These are phyloP conservation scores for Scolopax mira DNA, from an alignment of 2,113 vertebrate species.

Conservation along the genomic window DNA sequence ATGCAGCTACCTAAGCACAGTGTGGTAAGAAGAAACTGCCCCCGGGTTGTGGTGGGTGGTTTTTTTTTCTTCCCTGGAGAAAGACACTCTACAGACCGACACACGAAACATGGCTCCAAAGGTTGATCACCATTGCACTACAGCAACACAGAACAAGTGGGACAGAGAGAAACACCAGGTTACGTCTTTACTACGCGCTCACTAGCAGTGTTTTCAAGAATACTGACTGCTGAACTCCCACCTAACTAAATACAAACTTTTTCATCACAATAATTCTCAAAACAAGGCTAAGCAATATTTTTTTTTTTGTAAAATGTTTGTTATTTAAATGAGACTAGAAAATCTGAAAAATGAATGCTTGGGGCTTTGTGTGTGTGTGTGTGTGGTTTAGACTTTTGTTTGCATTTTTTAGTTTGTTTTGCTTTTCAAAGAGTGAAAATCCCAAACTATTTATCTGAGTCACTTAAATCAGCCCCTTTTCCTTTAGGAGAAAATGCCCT, in stretches of 20 bases:
- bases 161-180: neutral
- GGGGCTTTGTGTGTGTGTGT: neutral
- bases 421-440: neutral
- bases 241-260: neutral
- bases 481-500: neutral
- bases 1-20: slow-evolving; percentile 36
- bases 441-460: neutral
- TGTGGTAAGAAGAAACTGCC: slow-evolving; percentile 21
- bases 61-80: neutral
- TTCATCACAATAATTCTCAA: neutral
- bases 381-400: neutral
- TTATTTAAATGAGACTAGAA: neutral
- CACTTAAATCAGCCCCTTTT: neutral
- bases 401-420: neutral
- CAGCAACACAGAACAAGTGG: neutral
- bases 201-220: neutral
- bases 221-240: neutral
- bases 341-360: neutral
- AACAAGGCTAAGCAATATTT: neutral
- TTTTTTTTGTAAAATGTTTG: neutral
- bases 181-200: neutral
- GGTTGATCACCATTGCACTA: neutral
- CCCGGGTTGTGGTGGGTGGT: neutral
- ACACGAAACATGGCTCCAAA: neutral
- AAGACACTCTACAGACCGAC: neutral